Evolutionary conservation across 2,888 invertebrate genomes (phyloP).

Genomic region (Petrolisthes cinctipes): DNA sequence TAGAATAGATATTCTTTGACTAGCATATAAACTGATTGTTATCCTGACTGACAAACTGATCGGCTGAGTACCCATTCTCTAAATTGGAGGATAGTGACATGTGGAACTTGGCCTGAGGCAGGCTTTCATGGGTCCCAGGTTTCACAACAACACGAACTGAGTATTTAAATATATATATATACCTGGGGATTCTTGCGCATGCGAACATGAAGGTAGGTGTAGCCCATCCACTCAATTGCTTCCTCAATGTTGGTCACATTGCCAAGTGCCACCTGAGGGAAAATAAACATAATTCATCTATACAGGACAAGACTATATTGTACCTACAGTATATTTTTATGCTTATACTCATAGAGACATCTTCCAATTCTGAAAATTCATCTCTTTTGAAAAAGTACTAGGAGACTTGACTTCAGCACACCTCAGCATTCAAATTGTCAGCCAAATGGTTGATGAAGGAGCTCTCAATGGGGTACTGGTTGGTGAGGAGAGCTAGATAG

Average conservation of each 20-base stretch:
- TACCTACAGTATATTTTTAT: not conserved
- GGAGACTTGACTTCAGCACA: constrained; percentile 69
- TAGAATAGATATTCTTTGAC: no score
- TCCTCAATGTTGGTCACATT: constrained; percentile 95
- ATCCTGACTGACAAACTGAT: no score
- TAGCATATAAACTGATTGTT: no score
- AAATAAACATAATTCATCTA: not conserved
- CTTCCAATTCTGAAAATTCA: no score
- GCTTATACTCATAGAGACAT: not conserved
- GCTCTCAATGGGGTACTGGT: constrained; percentile 98
- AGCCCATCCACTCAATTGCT: constrained; percentile 97
- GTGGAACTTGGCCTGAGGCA: not conserved
- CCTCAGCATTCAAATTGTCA: constrained; percentile 98
- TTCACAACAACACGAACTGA: no score
- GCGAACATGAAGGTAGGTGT: constrained; percentile 94
- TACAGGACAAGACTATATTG: not conserved
- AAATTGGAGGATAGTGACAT: not conserved
- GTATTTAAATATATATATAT: not conserved
- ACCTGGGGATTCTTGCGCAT: constrained; percentile 90
- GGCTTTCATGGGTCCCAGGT: no score
- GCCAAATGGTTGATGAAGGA: constrained; percentile 91
- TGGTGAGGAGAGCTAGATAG: constrained; percentile 92
- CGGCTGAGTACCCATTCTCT: no score
- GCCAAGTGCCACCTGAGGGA: constrained; percentile 84
- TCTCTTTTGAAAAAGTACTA: not conserved